Conservation (phyloP, 2,888 invertebrate species). For the Caenorhabditis sp. region DNA sequence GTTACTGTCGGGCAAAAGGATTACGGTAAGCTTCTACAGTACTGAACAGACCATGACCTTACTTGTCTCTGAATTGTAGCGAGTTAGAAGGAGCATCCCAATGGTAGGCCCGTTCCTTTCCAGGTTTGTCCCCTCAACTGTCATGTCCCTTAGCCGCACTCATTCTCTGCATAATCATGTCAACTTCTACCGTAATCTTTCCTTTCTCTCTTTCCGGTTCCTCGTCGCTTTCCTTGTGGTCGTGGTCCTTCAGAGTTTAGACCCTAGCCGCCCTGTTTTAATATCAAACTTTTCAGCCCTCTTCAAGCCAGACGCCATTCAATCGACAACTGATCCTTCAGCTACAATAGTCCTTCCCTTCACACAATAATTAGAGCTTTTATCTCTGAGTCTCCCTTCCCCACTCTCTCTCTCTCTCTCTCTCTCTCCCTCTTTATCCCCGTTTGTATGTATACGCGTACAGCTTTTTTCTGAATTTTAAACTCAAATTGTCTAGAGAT, state of each 20-base stretch:
- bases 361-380: slow-evolving; percentile 12
- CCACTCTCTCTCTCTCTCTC: slow-evolving; percentile 1
- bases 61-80: slow-evolving; percentile 44
- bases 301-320: slow-evolving; percentile 65
- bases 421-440: slow-evolving; percentile 18
- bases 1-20: neutral
- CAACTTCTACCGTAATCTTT: slow-evolving; percentile 44
- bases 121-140: slow-evolving; percentile 28
- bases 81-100: slow-evolving; percentile 45
- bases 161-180: too few relatives aligned
- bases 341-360: neutral
- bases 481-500: too few relatives aligned
- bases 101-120: slow-evolving; percentile 17
- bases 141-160: slow-evolving; percentile 5
- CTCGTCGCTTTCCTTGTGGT: slow-evolving; percentile 42
- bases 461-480: slow-evolving; percentile 25
- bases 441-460: slow-evolving; percentile 53
- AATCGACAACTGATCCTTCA: slow-evolving; percentile 52
- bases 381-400: slow-evolving; percentile 2
- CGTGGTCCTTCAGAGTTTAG: too few relatives aligned
- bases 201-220: slow-evolving; percentile 2
- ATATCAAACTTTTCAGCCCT: slow-evolving; percentile 53
- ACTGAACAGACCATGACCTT: neutral
- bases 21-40: neutral
- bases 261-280: too few relatives aligned